A percentile compares a stretch with the other conserved stretches of the same genome.
Evolutionary conservation across 1,140 invertebrate genomes (phyloP).

Genomic region (Caenorhabditis latens): DNA sequence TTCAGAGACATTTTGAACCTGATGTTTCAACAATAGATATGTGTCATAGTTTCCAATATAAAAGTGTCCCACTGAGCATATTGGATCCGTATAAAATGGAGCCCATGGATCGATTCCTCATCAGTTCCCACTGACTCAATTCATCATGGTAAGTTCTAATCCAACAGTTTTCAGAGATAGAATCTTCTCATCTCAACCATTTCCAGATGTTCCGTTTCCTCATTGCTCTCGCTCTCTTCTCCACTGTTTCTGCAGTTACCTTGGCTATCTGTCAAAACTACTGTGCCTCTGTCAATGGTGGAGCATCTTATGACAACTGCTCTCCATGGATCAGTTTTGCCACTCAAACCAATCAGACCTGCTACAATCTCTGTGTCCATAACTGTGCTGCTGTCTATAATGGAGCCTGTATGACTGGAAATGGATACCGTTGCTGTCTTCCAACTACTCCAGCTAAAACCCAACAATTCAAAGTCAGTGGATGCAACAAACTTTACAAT

Average conservation of each 20-base stretch:
- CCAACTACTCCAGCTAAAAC: neutral
- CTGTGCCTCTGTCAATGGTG: neutral
- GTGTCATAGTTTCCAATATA: neutral
- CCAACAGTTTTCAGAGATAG: neutral
- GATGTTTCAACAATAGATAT: too few species aligned
- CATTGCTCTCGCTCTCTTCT: neutral
- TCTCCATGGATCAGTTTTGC: slow-evolving; percentile 6
- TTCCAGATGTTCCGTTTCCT: neutral
- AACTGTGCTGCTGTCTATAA: neutral
- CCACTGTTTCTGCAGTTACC: neutral
- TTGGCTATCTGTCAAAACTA: neutral
- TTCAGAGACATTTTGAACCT: too few species aligned
- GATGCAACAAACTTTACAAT: slow-evolving; percentile 5
- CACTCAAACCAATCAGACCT: neutral
- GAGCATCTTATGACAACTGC: neutral
- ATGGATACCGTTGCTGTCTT: neutral
- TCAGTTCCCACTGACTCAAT: neutral
- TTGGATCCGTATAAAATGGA: neutral
- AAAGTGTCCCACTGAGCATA: neutral
- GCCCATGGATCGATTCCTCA: neutral
- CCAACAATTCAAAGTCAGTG: neutral
- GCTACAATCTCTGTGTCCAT: slow-evolving; percentile 8
- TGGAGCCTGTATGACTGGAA: slow-evolving; percentile 12
- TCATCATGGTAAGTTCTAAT: slow-evolving; percentile 1
- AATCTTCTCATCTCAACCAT: neutral